Evolutionary conservation across 2,797 vertebrate species (phyloP).

Genomic region (Rhinogobio ventralis): DNA sequence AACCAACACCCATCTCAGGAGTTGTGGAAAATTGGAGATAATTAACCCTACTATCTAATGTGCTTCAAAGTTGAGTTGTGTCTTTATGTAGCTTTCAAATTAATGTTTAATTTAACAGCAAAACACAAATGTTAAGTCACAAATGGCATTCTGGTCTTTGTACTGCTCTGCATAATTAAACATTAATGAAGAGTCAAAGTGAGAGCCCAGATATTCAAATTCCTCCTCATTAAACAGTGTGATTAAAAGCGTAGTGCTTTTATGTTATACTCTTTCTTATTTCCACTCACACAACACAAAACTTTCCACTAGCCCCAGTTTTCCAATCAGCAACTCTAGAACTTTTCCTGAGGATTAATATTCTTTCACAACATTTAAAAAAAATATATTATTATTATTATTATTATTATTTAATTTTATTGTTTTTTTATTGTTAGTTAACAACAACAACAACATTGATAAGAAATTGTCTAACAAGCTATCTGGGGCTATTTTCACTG

Average conservation of each 20-base stretch:
- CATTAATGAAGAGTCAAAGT: conserved; percentile 73
- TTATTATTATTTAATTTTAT: neutral
- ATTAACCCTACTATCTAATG: conserved; percentile 70
- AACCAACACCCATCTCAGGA: conserved; percentile 65
- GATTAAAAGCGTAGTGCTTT: conserved; percentile 59
- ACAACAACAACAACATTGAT: neutral
- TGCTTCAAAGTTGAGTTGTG: conserved; percentile 68
- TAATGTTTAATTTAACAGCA: conserved; percentile 77
- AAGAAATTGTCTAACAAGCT: neutral
- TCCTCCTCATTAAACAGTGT: conserved; percentile 64
- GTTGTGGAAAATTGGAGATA: conserved; percentile 75
- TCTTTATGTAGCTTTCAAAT: conserved; percentile 71
- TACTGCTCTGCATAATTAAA: conserved; percentile 70
- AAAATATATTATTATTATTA: neutral
- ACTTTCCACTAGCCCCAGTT: conserved; percentile 57
- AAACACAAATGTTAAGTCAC: conserved; percentile 70
- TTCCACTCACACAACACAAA: conserved; percentile 56
- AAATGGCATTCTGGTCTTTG: conserved; percentile 71
- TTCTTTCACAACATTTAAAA: neutral
- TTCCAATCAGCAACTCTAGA: conserved; percentile 19
- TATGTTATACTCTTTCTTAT: conserved; percentile 68
- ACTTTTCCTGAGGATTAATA: conserved; percentile 1
- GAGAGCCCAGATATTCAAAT: conserved; percentile 67
- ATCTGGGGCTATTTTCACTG: neutral
- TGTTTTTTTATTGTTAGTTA: neutral